Evolutionary conservation across 2,888 invertebrate genomes (phyloP), one percentile per base, ranked within the genome.

Genomic region (Scaptomyza parva): DNA sequence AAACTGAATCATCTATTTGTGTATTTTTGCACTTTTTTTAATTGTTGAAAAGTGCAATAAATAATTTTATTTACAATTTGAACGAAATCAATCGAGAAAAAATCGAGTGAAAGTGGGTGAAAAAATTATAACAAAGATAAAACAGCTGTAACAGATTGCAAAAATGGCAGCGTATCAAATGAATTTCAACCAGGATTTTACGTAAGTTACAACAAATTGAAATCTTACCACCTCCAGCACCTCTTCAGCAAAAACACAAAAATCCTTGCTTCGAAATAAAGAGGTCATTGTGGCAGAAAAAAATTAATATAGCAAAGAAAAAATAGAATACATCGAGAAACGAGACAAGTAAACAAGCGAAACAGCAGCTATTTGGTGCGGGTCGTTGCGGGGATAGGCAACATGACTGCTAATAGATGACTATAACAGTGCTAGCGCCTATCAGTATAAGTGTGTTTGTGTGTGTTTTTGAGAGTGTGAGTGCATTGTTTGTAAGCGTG

Each of bases 171-270:
- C 75, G 77, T 89, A 89, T 72, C 86, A 82, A 73, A 88, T 88
- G 71, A 88, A 86, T 72, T 88, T 87, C 68, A 88, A 88, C 70
- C 88, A 88, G 82, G 88, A 88, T 67, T 88, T 88, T 88, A 88
- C 87, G 88, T 88, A 88, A 88, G 88, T 88, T 58, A 47, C 24
- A 70, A 67, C 53, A 67, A 69, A 70, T 64, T 65, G 22, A 41
- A 9, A 17, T 35, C 45, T 33, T 43, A 33, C 41, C 35, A 47
- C 9, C 41, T n/a, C 7, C 17, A 39, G 45, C 20, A n/a, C 1
- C 33, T 5, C 33, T 11, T 33, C 37, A 40, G 18, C 28, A 30
- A 30, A 28, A 28, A 37, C n/a, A 24, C 30, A 12, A 18, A 33
- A 67, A 79, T 63, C 70, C 75, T 80, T 78, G 67, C 66, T 66